These are phyloP conservation scores for Astropecten irregularis DNA, from an alignment of 53 echinoderm and acorn worm genomes.

Conservation along the genomic window DNA sequence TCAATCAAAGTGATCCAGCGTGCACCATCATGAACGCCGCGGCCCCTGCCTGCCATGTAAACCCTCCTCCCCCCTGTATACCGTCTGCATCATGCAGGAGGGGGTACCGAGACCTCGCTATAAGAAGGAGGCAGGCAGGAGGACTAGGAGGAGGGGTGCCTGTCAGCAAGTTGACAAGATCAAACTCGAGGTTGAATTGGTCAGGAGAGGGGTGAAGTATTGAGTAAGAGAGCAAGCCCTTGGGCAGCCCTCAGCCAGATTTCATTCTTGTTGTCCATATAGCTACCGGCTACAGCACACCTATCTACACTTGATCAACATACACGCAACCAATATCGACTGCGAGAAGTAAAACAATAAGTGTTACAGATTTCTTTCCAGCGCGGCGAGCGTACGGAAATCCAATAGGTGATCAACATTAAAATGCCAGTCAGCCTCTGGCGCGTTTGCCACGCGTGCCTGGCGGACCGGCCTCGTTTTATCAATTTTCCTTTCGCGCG, in stretches of 20 bases:
- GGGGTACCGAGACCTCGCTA: background rate
- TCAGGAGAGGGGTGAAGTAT: constrained; percentile 34
- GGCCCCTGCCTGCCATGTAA: too few relatives aligned
- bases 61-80: background rate
- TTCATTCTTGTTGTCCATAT: constrained; percentile 10
- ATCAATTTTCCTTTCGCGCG: constrained; percentile 1
- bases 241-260: background rate
- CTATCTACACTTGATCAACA: constrained; percentile 32
- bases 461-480: background rate
- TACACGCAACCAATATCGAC: constrained; percentile 45
- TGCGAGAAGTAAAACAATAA: constrained; percentile 52
- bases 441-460: background rate
- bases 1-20: constrained; percentile 77
- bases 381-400: constrained; percentile 8
- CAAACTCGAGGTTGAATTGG: constrained; percentile 40
- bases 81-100: background rate
- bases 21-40: too few relatives aligned
- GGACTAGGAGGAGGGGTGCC: background rate
- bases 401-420: constrained; percentile 47
- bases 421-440: constrained; percentile 43
- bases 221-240: constrained; percentile 22
- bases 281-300: constrained; percentile 35
- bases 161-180: constrained; percentile 40
- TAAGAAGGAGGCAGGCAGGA: background rate
- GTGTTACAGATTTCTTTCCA: constrained; percentile 50